A percentile compares a stretch with the other conserved stretches of the same genome.
phyloP scores from a whole-genome alignment of 2,797 vertebrate species.

The Semaprochilodus insignis region DNA sequence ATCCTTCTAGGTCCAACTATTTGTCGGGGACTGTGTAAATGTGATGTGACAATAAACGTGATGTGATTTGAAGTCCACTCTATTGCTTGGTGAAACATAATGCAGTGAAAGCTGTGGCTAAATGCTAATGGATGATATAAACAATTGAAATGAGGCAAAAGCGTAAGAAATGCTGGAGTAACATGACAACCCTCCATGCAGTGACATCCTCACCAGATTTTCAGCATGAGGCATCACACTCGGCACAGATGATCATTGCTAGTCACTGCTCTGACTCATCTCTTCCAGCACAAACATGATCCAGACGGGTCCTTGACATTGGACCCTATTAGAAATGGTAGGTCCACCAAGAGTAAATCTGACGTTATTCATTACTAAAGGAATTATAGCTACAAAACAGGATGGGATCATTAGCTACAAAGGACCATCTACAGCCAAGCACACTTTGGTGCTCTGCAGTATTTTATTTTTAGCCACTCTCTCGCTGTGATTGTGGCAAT shows the following conservation, averaged over 20 bases:
- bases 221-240: background rate
- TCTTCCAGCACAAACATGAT: background rate
- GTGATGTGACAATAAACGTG: too few relatives aligned
- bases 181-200: background rate
- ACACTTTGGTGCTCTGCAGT: background rate
- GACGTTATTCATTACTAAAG: background rate
- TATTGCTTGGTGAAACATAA: too few relatives aligned
- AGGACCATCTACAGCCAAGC: background rate
- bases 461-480: conserved; percentile 23
- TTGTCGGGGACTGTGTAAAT: too few relatives aligned
- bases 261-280: background rate
- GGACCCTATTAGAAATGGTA: background rate
- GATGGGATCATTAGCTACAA: background rate
- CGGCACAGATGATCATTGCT: background rate
- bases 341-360: background rate
- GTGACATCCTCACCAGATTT: background rate
- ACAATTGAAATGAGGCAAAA: too few relatives aligned
- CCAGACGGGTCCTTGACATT: background rate
- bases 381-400: background rate
- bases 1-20: too few relatives aligned
- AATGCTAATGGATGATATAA: too few relatives aligned
- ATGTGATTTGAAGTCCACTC: too few relatives aligned
- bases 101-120: too few relatives aligned
- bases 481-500: conserved; percentile 5
- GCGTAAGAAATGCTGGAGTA: background rate